A percentile compares a stretch with the other conserved stretches of the same genome.
Evolutionary conservation across 2,888 invertebrate species (phyloP).

Genomic region (Hylaea fasciaria): DNA sequence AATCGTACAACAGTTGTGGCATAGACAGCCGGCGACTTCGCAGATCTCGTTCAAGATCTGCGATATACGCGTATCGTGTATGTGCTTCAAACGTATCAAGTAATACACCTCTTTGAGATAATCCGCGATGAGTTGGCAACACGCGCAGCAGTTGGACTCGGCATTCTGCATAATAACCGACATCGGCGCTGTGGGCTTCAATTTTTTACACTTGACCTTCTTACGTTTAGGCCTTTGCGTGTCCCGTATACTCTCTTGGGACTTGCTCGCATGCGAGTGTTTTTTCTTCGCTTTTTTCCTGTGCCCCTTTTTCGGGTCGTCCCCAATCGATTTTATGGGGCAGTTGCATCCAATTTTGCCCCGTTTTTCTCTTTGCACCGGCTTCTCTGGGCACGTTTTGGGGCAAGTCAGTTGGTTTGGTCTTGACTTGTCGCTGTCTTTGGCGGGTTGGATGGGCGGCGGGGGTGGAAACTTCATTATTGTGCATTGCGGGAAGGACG

Average conservation of each 20-base stretch:
- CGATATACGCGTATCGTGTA: conserved; percentile 14
- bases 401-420: no score
- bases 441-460: no score
- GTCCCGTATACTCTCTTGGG: no score
- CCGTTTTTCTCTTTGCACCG: no score
- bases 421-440: no score
- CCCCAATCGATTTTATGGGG: no score
- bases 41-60: conserved; percentile 26
- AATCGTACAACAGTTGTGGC: conserved; percentile 23
- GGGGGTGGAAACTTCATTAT: no score
- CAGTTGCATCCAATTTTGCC: no score
- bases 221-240: conserved; percentile 7
- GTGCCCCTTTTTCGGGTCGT: not conserved
- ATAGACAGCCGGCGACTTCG: conserved; percentile 18
- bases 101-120: conserved; percentile 34
- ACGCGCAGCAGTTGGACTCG: conserved; percentile 33
- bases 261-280: no score
- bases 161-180: not conserved
- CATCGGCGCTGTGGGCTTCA: conserved; percentile 8
- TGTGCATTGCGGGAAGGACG: no score
- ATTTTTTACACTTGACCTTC: conserved; percentile 8
- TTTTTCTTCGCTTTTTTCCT: not conserved
- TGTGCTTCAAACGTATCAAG: conserved; percentile 10
- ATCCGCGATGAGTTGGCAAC: conserved; percentile 27
- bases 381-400: no score